These are phyloP conservation scores for Tetrapedia diversipes DNA, from an alignment of 2,888 invertebrate genomes.

Conservation along the genomic window DNA sequence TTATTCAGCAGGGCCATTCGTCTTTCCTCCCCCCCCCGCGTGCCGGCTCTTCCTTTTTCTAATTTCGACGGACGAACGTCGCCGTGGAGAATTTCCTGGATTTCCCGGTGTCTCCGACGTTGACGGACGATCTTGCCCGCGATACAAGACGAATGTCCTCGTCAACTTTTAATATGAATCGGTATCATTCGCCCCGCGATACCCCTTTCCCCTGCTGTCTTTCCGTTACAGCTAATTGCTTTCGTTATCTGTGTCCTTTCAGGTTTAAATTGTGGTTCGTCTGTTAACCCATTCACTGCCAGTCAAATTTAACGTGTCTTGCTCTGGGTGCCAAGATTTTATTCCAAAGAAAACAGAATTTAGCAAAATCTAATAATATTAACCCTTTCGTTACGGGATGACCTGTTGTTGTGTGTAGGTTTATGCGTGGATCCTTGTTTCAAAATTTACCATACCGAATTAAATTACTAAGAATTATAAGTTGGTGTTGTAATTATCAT, in stretches of 20 bases:
- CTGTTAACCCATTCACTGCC: too few relatives aligned
- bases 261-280: not conserved
- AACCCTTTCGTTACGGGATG: too few relatives aligned
- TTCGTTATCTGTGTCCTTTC: not conserved
- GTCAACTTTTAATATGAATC: conserved; percentile 18
- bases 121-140: conserved; percentile 35
- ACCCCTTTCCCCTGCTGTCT: not conserved
- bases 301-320: too few relatives aligned
- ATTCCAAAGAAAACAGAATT: too few relatives aligned
- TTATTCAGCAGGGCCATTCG: conserved; percentile 58
- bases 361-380: too few relatives aligned
- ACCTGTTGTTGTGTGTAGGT: too few relatives aligned
- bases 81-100: conserved; percentile 53
- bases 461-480: too few relatives aligned
- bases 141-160: conserved; percentile 25
- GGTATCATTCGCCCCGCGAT: not conserved
- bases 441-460: too few relatives aligned
- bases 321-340: too few relatives aligned
- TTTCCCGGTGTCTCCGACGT: conserved; percentile 32
- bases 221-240: not conserved
- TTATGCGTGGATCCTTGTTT: too few relatives aligned
- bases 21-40: conserved; percentile 42
- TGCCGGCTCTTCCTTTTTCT: conserved; percentile 39
- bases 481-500: too few relatives aligned
- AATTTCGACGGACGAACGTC: conserved; percentile 58